Conservation (phyloP, 2,113 vertebrate genomes). For the Colaptes auratus region DNA sequence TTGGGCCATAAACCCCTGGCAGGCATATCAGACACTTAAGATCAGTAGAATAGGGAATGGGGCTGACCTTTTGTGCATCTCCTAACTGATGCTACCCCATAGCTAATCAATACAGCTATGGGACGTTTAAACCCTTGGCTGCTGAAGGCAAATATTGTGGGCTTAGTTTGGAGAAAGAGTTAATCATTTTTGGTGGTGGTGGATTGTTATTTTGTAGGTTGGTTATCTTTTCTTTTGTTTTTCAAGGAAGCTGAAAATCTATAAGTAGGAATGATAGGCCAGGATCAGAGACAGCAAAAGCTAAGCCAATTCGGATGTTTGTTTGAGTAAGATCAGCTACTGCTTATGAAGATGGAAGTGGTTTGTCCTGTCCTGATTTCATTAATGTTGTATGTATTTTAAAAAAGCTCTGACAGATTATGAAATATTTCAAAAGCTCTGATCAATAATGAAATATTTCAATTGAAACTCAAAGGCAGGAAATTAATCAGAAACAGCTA, state of each 20-base stretch:
- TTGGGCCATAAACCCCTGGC: background rate
- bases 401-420: slow-evolving; percentile 2
- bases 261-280: background rate
- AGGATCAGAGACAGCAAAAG: background rate
- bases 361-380: slow-evolving; percentile 11
- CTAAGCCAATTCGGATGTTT: background rate
- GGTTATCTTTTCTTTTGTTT: background rate
- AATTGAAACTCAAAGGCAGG: background rate
- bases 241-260: background rate
- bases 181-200: background rate
- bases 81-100: background rate
- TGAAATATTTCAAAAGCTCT: background rate
- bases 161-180: background rate
- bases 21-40: background rate
- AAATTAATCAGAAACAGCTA: background rate
- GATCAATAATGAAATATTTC: background rate
- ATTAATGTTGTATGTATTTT: background rate
- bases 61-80: background rate
- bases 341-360: background rate
- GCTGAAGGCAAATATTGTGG: background rate
- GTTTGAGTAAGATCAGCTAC: background rate
- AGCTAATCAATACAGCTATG: background rate
- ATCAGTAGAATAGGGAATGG: background rate
- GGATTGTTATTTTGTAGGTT: background rate
- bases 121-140: background rate